Evolutionary conservation across 2,888 invertebrate species (phyloP).

Genomic region (Autographa gamma): DNA sequence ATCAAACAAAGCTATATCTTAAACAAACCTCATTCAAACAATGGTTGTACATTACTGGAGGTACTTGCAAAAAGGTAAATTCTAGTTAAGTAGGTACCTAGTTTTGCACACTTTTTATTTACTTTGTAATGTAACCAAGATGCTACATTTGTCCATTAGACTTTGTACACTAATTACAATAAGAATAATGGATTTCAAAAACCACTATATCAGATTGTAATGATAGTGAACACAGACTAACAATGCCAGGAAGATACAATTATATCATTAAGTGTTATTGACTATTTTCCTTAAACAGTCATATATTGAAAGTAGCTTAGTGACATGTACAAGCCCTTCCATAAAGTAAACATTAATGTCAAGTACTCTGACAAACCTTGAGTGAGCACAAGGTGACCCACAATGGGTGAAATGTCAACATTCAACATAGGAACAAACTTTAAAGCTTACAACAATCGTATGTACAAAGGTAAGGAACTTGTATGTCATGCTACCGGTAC

Average conservation of each 20-base stretch:
- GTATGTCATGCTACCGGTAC: conserved; percentile 74
- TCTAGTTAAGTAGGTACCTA: not conserved
- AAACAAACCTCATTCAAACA: conserved; percentile 15
- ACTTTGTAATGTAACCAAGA: not conserved
- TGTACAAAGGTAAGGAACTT: conserved; percentile 74
- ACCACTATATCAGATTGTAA: conserved; percentile 24
- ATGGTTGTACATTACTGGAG: conserved; percentile 14
- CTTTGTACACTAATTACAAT: conserved; percentile 3
- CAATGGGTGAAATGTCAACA: conserved; percentile 86
- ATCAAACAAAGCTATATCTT: conserved; percentile 23
- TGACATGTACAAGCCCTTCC: conserved; percentile 67
- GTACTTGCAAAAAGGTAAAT: not conserved
- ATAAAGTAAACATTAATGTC: conserved; percentile 79
- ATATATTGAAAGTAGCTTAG: conserved; percentile 74
- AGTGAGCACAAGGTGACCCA: conserved; percentile 83
- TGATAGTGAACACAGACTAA: conserved; percentile 51
- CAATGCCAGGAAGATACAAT: conserved; percentile 64
- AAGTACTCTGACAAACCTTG: conserved; percentile 83
- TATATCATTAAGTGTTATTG: conserved; percentile 57
- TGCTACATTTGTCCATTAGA: conserved; percentile 9
- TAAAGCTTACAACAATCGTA: conserved; percentile 69
- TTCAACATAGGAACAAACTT: conserved; percentile 77
- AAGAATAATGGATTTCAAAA: conserved; percentile 22
- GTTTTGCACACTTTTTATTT: not conserved
- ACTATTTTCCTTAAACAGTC: conserved; percentile 69